These are phyloP conservation scores for Cheilosia impressa DNA, from an alignment of 2,888 invertebrate species.

Conservation along the genomic window DNA sequence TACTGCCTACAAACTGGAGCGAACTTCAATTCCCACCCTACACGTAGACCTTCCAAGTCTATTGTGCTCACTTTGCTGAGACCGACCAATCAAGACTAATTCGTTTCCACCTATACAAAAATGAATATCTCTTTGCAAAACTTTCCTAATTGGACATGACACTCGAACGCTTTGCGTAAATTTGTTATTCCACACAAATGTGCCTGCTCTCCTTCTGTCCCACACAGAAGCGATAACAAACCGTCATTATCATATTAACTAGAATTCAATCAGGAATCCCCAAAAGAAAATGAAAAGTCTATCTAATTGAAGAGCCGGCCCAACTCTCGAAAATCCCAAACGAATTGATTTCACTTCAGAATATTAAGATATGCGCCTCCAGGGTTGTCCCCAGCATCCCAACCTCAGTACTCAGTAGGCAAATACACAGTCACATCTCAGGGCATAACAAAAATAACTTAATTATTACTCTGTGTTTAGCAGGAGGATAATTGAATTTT, in stretches of 20 bases:
- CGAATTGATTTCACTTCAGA: slow-evolving; percentile 38
- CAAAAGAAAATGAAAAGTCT: slow-evolving; percentile 49
- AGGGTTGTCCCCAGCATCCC: neutral
- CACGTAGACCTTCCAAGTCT: too few species aligned
- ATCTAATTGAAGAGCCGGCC: slow-evolving; percentile 41
- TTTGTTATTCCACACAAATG: slow-evolving; percentile 18
- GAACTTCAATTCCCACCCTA: neutral
- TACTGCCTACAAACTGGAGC: too few species aligned
- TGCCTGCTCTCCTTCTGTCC: neutral
- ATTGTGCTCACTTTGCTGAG: neutral
- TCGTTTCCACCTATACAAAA: neutral
- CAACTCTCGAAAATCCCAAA: slow-evolving; percentile 8
- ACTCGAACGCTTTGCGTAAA: slow-evolving; percentile 44
- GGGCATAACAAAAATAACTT: slow-evolving; percentile 62
- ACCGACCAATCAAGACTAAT: slow-evolving; percentile 10
- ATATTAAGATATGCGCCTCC: neutral
- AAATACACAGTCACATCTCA: slow-evolving; percentile 50
- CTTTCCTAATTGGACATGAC: slow-evolving; percentile 52
- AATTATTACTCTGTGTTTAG: slow-evolving; percentile 65
- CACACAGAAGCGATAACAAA: slow-evolving; percentile 2
- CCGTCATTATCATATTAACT: slow-evolving; percentile 59
- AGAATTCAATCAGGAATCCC: slow-evolving; percentile 45
- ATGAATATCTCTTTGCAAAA: slow-evolving; percentile 31
- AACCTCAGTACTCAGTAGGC: slow-evolving; percentile 3
- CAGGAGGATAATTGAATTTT: slow-evolving; percentile 66